Percentiles rank a stretch among this genome's conserved stretches.
These are phyloP conservation scores for Acronicta aceris DNA, from an alignment of 2,888 invertebrate genomes.

Conservation along the genomic window DNA sequence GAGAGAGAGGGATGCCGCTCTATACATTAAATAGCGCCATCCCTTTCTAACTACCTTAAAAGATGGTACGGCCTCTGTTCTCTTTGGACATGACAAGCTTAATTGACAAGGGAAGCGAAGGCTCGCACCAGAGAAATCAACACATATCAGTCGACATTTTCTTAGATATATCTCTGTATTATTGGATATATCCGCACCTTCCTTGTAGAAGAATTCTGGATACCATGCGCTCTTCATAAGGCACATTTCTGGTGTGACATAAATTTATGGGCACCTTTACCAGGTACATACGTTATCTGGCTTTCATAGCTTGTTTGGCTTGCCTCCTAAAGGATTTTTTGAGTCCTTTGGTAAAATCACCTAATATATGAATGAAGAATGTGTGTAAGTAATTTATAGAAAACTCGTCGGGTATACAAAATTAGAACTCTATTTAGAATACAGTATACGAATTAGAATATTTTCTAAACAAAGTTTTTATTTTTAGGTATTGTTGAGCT, in stretches of 20 bases:
- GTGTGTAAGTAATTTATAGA: no score
- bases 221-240: slow-evolving; percentile 4
- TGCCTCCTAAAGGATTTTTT: neutral
- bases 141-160: slow-evolving; percentile 16
- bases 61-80: slow-evolving; percentile 7
- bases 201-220: slow-evolving; percentile 1
- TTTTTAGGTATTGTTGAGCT: no score
- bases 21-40: no score
- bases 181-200: no score
- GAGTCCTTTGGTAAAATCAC: neutral
- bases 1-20: no score
- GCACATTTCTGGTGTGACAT: slow-evolving; percentile 3
- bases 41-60: no score
- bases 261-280: slow-evolving; percentile 9
- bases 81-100: slow-evolving; percentile 49
- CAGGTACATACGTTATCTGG: slow-evolving; percentile 6
- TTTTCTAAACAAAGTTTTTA: no score
- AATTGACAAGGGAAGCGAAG: slow-evolving; percentile 55
- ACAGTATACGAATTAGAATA: no score
- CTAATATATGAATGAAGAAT: neutral
- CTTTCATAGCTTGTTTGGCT: slow-evolving; percentile 9
- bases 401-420: no score
- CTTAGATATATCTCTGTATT: neutral
- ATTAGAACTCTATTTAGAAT: no score
- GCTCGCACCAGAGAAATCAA: slow-evolving; percentile 27